Evolutionary conservation across 1,140 invertebrate species (phyloP), one percentile per base, ranked within the genome.

Genomic region (Habropoda laboriosa): DNA sequence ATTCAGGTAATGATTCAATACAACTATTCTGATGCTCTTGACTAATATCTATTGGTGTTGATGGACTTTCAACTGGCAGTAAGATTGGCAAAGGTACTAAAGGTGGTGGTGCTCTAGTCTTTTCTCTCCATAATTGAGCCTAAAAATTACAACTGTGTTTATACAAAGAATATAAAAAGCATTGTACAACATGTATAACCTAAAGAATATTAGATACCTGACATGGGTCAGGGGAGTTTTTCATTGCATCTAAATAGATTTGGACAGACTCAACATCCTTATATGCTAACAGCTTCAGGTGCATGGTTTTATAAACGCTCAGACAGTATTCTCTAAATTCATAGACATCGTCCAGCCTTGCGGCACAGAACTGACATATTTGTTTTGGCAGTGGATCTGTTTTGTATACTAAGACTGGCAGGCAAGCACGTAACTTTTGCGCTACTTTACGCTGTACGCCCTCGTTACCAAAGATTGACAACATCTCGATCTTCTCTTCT

Each of bases 361-460:
- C 90, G 12, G 90, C 90, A 32, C 90, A 91, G 61, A 91, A 91
- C 71, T 91, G 90, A 55, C 90, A 91, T 40, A 91, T 91, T 82
- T 91, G 86, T 73, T 91, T 91, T 35, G 90, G 90, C 82, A 91
- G 76, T 30, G 90, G 90, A 81, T 91, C 90, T 21, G 85, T 90
- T 81, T 90, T 89, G 70, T 91, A 91, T 0, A 91, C 90, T 61
- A 91, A 68, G 16, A 91, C 86, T 8, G 90, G 90, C 21, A 91
- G 72, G 51, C 89, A 90, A 8, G 89, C 89, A 16, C 90, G 80
- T 35, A 91, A 55, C 74, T 91, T 91, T 51, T 91, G 85, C 18
- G 81, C 88, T 13, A 91, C 87, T 57, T 85, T 90, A 18, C 90
- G 80, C 24, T 89, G 86, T 7, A 89, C 13, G 5, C 90, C 90